phyloP scores from a whole-genome alignment of 2,888 invertebrate genomes.

The Adelphocoris suturalis region DNA sequence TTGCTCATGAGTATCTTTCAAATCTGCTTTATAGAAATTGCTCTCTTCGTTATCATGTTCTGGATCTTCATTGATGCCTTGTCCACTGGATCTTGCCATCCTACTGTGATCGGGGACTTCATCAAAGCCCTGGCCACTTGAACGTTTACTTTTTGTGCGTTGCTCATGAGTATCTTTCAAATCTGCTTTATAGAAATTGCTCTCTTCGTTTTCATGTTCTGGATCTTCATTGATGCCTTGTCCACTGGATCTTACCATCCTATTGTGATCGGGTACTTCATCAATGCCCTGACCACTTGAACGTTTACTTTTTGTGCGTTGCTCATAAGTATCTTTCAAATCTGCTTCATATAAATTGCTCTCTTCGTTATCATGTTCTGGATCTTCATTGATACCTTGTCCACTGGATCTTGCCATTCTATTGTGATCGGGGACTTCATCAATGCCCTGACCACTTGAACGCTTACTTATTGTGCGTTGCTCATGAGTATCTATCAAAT shows the following conservation, averaged over 20 bases:
- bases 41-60: neutral
- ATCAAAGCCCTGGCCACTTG: slow-evolving; percentile 47
- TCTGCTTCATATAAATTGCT: neutral
- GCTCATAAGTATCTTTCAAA: neutral
- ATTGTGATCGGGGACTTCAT: slow-evolving; percentile 18
- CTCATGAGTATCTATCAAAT: neutral
- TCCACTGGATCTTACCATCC: slow-evolving; percentile 28
- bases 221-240: slow-evolving; percentile 56
- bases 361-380: slow-evolving; percentile 38
- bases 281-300: slow-evolving; percentile 44
- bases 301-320: neutral
- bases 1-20: no score
- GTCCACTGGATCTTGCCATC: slow-evolving; percentile 44
- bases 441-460: slow-evolving; percentile 46
- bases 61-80: slow-evolving; percentile 57
- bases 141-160: neutral
- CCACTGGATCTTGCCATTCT: slow-evolving; percentile 45
- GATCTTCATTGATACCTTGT: slow-evolving; percentile 57
- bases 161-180: neutral
- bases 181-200: neutral
- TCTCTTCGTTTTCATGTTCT: slow-evolving; percentile 33
- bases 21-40: no score
- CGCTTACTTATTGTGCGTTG: neutral
- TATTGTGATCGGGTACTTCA: neutral
- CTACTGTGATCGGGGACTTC: slow-evolving; percentile 15